Percentiles rank a stretch among this genome's conserved stretches.
Evolutionary conservation across 2,797 vertebrate genomes (phyloP).

Genomic region (Xenopus petersii): DNA sequence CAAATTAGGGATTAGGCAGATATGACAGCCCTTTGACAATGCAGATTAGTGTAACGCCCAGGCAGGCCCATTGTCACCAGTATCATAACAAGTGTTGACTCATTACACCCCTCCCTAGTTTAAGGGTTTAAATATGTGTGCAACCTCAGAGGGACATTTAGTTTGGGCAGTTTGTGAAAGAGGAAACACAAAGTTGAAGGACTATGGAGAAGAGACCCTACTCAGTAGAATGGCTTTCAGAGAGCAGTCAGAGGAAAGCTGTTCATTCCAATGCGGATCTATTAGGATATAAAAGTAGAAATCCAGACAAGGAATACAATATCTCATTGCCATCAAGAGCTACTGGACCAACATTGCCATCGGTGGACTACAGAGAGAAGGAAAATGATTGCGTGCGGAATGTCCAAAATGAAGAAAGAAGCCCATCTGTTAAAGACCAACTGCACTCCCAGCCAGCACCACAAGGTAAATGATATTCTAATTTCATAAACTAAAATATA

Average conservation of each 20-base stretch:
- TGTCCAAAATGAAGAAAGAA: not conserved
- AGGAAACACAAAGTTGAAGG: not conserved
- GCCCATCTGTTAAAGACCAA: not conserved
- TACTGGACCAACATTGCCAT: not conserved
- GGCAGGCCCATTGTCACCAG: conserved; percentile 51
- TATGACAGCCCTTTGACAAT: conserved; percentile 60
- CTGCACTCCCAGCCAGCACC: not conserved
- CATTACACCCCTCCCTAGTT: conserved; percentile 36
- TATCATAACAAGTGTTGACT: conserved; percentile 51
- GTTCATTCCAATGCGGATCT: not conserved
- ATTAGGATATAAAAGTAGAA: not conserved
- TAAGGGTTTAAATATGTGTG: conserved; percentile 52
- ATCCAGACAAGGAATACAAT: not conserved
- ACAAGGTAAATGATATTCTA: not conserved
- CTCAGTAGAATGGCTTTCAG: conserved; percentile 57
- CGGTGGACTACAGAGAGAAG: not conserved
- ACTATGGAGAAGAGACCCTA: conserved; percentile 51
- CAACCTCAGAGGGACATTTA: conserved; percentile 1
- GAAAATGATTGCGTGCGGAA: not conserved
- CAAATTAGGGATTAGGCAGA: conserved; percentile 55
- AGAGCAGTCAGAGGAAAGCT: conserved; percentile 46
- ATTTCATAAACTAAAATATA: no score
- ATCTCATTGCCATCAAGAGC: not conserved
- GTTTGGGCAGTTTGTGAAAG: not conserved
- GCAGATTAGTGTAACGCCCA: conserved; percentile 55